A percentile compares a stretch with the other conserved stretches of the same genome.
Conservation (phyloP, 1,140 invertebrate genomes). For the Platyscapa corneri region DNA sequence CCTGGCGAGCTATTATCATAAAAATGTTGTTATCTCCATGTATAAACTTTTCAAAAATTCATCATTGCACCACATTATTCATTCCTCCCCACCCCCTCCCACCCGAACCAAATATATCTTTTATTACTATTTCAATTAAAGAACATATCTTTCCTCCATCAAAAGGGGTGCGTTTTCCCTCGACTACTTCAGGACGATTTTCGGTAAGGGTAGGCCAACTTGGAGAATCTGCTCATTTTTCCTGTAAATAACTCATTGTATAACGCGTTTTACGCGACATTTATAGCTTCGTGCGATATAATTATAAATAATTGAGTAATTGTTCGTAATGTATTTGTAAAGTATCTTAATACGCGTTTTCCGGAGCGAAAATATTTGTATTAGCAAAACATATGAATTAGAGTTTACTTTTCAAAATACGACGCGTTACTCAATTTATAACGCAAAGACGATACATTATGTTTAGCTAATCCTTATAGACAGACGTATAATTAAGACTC, state of each 20-base stretch:
- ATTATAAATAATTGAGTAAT: too few species aligned
- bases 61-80: neutral
- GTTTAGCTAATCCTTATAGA: neutral
- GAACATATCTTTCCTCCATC: neutral
- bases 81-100: neutral
- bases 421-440: neutral
- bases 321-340: too few species aligned
- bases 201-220: neutral
- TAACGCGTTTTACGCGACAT: too few species aligned
- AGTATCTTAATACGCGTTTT: too few species aligned
- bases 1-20: neutral
- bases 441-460: neutral
- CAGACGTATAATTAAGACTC: neutral
- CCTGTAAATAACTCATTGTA: neutral
- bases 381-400: too few species aligned
- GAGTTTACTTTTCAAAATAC: too few species aligned
- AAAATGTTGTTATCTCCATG: neutral
- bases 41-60: neutral
- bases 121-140: slow-evolving; percentile 1
- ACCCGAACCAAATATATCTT: neutral
- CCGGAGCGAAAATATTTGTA: too few species aligned
- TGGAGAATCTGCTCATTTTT: neutral
- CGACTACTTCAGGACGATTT: neutral
- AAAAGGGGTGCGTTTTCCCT: neutral
- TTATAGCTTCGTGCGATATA: too few species aligned